A percentile compares a stretch with the other conserved stretches of the same genome.
phyloP scores from a whole-genome alignment of 2,113 vertebrate species.

The Girardinichthys multiradiatus region DNA sequence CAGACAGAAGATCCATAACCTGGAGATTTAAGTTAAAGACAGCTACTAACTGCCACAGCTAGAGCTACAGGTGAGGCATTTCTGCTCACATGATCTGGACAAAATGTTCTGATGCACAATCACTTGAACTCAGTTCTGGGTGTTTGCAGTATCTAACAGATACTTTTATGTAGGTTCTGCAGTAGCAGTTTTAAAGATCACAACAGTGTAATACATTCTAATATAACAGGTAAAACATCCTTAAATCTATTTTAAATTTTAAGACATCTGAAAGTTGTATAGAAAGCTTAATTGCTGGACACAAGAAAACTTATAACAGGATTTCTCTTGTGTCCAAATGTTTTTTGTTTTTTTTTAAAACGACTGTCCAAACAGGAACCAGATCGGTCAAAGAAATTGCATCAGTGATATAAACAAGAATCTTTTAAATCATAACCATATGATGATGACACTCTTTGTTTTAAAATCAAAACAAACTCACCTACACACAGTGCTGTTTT shows the following conservation, averaged over 20 bases:
- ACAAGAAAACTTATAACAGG: too few species aligned
- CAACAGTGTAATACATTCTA: background rate
- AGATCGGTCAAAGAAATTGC: too few species aligned
- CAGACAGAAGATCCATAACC: conserved; percentile 18
- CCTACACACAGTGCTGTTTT: background rate
- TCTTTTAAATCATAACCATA: background rate
- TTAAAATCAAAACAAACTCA: background rate
- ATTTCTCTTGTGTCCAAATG: too few species aligned
- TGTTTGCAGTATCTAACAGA: background rate
- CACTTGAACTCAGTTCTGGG: background rate
- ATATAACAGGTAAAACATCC: too few species aligned
- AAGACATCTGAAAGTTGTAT: too few species aligned
- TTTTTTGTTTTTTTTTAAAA: too few species aligned
- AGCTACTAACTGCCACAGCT: conserved; percentile 31
- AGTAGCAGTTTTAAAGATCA: background rate
- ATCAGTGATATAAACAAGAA: too few species aligned
- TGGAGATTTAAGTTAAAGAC: conserved; percentile 19
- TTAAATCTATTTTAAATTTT: too few species aligned
- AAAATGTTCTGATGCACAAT: conserved; percentile 18
- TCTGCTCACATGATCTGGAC: conserved; percentile 9
- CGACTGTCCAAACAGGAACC: too few species aligned
- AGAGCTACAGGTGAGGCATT: conserved; percentile 59
- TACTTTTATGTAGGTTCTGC: background rate
- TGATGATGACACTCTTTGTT: background rate
- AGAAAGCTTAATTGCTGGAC: too few species aligned